phyloP scores from a whole-genome alignment of 2,888 invertebrate species.

The Drosophila glabriapex region DNA sequence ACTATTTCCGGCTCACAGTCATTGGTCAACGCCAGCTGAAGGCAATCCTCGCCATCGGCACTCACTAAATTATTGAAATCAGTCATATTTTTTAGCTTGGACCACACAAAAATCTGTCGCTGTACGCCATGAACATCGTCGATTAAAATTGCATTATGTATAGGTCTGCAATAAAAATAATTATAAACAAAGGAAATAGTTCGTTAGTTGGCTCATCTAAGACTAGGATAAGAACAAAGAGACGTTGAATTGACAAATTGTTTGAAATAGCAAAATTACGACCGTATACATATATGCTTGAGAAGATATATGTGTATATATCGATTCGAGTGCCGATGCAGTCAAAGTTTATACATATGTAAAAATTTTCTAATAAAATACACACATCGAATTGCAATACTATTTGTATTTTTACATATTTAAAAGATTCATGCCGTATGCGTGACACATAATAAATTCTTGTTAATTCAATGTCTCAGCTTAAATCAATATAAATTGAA shows the following conservation, averaged over 20 bases:
- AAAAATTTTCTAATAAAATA: background rate
- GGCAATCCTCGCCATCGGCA: conserved; percentile 75
- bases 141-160: conserved; percentile 70
- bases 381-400: background rate
- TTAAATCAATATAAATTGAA: background rate
- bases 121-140: conserved; percentile 57
- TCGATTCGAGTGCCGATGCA: background rate
- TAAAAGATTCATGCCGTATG: background rate
- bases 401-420: background rate
- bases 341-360: background rate
- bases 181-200: background rate
- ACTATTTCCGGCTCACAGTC: conserved; percentile 70
- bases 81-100: conserved; percentile 29
- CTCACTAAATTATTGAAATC: conserved; percentile 72
- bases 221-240: background rate
- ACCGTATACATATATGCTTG: background rate
- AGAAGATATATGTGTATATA: background rate
- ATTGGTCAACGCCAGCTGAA: conserved; percentile 75
- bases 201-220: background rate
- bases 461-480: background rate
- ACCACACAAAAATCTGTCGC: conserved; percentile 72
- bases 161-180: conserved; percentile 59
- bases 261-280: background rate
- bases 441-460: background rate
- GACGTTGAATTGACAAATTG: background rate